These are phyloP conservation scores for Zenarchopterus dispar DNA, from an alignment of 2,797 vertebrate genomes.

Conservation along the genomic window DNA sequence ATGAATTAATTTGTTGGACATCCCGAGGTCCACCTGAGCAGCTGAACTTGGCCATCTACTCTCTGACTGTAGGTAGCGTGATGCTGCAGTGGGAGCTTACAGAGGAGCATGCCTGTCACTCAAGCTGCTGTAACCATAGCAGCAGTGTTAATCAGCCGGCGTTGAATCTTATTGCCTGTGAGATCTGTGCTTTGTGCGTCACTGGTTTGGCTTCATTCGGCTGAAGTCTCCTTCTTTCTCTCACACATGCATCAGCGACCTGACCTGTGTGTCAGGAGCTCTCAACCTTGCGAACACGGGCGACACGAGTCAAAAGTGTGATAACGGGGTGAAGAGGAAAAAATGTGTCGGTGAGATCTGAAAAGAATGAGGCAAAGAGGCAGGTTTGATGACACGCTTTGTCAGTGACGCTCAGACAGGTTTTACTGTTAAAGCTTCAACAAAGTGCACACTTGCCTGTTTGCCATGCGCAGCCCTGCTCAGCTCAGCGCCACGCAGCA, in stretches of 20 bases:
- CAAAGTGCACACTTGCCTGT: conserved; percentile 35
- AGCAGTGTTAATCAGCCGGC: conserved; percentile 56
- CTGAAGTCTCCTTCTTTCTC: conserved; percentile 6
- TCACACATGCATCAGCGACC: conserved; percentile 4
- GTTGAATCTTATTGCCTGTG: conserved; percentile 48
- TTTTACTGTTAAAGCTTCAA: conserved; percentile 24
- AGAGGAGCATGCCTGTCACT: conserved; percentile 51
- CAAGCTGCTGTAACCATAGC: conserved; percentile 59
- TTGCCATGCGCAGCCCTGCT: conserved; percentile 47
- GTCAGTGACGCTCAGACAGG: conserved; percentile 8
- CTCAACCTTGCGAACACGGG: conserved; percentile 7
- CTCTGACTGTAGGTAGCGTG: conserved; percentile 10
- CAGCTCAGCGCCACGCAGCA: conserved; percentile 43
- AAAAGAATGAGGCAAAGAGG: not conserved
- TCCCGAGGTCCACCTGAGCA: not conserved
- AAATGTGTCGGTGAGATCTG: conserved; percentile 1
- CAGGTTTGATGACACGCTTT: conserved; percentile 10
- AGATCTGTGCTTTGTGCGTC: conserved; percentile 52
- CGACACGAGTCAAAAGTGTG: conserved; percentile 30
- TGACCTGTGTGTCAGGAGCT: conserved; percentile 21
- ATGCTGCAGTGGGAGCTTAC: conserved; percentile 24
- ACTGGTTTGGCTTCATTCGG: conserved; percentile 21
- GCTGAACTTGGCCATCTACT: conserved; percentile 10
- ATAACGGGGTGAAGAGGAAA: conserved; percentile 23
- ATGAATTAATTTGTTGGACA: not conserved